Evolutionary conservation across 2,797 vertebrate species (phyloP).

Genomic region (Borostomias antarcticus): DNA sequence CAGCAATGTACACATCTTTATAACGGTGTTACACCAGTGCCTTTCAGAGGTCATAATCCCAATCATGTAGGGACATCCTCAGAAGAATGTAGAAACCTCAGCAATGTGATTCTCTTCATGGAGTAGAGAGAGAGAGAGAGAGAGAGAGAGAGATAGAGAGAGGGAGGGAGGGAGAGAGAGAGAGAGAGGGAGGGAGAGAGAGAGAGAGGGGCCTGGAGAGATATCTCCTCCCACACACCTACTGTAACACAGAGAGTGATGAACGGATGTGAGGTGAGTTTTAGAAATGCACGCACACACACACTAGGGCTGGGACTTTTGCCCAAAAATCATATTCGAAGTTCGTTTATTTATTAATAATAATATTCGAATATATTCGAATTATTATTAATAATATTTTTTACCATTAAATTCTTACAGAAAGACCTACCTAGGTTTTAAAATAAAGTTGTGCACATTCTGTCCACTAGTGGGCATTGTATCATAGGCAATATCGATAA

Average conservation of each 20-base stretch:
- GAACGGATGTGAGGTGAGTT: not conserved
- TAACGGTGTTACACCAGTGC: not conserved
- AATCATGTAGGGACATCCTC: not conserved
- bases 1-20: not conserved
- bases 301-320: no score
- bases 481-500: no score
- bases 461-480: no score
- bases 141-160: not conserved
- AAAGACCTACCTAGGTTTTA: no score
- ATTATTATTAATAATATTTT: no score
- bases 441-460: no score
- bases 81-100: not conserved
- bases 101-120: not conserved
- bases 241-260: not conserved
- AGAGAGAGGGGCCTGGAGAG: not conserved
- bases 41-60: not conserved
- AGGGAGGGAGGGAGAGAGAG: slow-evolving; percentile 3
- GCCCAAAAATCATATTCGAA: no score
- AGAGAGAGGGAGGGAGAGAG: slow-evolving; percentile 4
- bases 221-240: slow-evolving; percentile 18
- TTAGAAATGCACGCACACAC: not conserved
- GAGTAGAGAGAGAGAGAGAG: not conserved
- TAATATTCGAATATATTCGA: no score
- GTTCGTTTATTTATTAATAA: no score
- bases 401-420: no score